A percentile compares a stretch with the other conserved stretches of the same genome.
These are phyloP conservation scores for Camponotus fellah DNA, from an alignment of 2,888 invertebrate genomes.

Conservation along the genomic window DNA sequence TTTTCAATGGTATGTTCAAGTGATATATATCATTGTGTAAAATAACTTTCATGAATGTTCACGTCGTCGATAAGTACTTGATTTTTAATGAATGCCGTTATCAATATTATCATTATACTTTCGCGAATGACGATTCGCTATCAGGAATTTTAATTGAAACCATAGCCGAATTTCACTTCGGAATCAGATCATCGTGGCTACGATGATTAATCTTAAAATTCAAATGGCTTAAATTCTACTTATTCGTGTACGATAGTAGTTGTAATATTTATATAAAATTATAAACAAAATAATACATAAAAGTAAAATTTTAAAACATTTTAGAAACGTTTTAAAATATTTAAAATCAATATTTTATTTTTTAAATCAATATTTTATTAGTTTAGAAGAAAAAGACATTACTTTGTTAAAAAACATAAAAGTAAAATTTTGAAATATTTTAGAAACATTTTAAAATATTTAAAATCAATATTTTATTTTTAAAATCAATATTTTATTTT, in stretches of 20 bases:
- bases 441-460: too few relatives aligned
- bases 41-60: neutral
- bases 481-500: too few relatives aligned
- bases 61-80: neutral
- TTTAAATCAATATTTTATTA: too few relatives aligned
- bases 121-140: conserved; percentile 55
- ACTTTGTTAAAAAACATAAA: too few relatives aligned
- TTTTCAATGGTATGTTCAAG: neutral
- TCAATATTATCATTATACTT: conserved; percentile 43
- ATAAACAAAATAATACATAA: neutral
- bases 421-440: too few relatives aligned
- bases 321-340: too few relatives aligned
- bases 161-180: conserved; percentile 73
- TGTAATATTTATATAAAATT: conserved; percentile 8
- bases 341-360: too few relatives aligned
- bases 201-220: conserved; percentile 51
- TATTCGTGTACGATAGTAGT: neutral
- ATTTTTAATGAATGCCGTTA: conserved; percentile 30
- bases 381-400: too few relatives aligned
- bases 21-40: neutral
- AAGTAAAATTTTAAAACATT: too few relatives aligned
- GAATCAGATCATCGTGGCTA: conserved; percentile 66
- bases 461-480: too few relatives aligned
- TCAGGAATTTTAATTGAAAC: conserved; percentile 69
- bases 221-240: neutral